phyloP scores from a whole-genome alignment of 2,888 invertebrate genomes.

The Sepiola atlantica region DNA sequence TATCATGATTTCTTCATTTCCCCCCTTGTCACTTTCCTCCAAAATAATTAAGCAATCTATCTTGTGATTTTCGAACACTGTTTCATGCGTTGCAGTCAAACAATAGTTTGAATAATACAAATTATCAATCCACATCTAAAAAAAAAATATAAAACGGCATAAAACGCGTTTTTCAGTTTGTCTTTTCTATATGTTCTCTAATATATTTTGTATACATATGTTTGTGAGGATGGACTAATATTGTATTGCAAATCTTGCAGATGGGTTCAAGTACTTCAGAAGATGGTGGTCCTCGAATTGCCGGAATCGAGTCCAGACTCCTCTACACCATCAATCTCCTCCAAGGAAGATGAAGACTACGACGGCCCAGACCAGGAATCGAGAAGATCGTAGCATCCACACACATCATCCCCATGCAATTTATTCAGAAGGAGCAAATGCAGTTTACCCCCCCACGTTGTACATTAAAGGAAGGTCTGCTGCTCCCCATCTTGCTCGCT shows the following conservation, averaged over 20 bases:
- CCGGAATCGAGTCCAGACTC: slow-evolving; percentile 53
- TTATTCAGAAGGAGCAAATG: background rate
- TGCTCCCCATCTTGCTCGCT: background rate
- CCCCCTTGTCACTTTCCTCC: too few relatives aligned
- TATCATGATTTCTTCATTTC: too few relatives aligned
- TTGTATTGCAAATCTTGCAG: slow-evolving; percentile 66
- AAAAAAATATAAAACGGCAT: too few relatives aligned
- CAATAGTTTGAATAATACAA: too few relatives aligned
- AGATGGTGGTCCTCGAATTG: slow-evolving; percentile 61
- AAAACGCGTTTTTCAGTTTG: too few relatives aligned
- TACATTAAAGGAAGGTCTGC: background rate
- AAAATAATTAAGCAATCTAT: too few relatives aligned
- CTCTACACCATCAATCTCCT: slow-evolving; percentile 16
- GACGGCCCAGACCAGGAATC: background rate
- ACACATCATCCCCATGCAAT: background rate
- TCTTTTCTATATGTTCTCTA: too few relatives aligned
- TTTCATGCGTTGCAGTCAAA: too few relatives aligned
- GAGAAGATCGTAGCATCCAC: background rate
- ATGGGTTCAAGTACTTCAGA: slow-evolving; percentile 75
- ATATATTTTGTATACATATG: too few relatives aligned
- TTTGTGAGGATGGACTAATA: too few relatives aligned
- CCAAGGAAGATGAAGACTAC: background rate
- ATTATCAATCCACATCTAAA: too few relatives aligned
- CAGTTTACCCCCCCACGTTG: background rate
- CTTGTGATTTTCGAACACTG: too few relatives aligned